Evolutionary conservation across 1,140 invertebrate genomes (phyloP).

Genomic region (Acromyrmex echinatior): DNA sequence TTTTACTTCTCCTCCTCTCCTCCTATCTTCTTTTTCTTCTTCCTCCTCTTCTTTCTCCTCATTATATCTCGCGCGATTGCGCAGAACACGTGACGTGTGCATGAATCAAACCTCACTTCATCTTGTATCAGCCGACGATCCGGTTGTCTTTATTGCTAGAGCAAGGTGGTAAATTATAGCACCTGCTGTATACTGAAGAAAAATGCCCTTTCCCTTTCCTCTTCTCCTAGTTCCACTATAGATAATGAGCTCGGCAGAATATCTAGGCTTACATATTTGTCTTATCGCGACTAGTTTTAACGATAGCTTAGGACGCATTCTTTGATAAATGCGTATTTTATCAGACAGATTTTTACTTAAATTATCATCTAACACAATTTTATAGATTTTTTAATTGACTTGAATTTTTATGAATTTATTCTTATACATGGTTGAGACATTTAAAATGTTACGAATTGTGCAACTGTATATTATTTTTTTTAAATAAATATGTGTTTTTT

Average conservation of each 20-base stretch:
- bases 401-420: background rate
- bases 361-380: background rate
- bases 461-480: no score
- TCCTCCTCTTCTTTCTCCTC: conserved; percentile 26
- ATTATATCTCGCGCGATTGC: conserved; percentile 19
- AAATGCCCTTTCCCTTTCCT: background rate
- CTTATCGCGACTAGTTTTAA: conserved; percentile 1
- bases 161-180: conserved; percentile 18
- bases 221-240: background rate
- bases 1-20: conserved; percentile 10
- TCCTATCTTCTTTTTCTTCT: conserved; percentile 10
- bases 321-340: background rate
- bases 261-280: background rate
- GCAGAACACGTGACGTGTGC: conserved; percentile 43
- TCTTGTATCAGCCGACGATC: conserved; percentile 19
- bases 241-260: conserved; percentile 4
- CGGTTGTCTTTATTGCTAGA: background rate
- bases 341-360: background rate
- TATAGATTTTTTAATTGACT: background rate
- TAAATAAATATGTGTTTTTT: no score
- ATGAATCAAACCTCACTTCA: conserved; percentile 36
- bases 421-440: background rate
- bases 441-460: no score
- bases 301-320: background rate
- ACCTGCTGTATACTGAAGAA: conserved; percentile 8